Evolutionary conservation across 2,113 vertebrate genomes (phyloP).

Genomic region (Girardinichthys multiradiatus): DNA sequence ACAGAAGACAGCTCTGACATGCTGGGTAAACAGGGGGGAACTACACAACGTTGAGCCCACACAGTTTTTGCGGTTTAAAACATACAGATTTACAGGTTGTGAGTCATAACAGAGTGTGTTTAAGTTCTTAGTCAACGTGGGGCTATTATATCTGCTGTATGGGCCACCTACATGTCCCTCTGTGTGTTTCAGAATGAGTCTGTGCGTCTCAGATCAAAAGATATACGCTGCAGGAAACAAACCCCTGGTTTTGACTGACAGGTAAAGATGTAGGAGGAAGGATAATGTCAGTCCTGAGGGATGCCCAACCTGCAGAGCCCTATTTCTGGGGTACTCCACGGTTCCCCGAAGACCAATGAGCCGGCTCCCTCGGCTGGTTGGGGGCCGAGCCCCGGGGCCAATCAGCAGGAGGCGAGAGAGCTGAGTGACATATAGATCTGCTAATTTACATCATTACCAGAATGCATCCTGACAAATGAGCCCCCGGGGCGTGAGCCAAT

Average conservation of each 20-base stretch:
- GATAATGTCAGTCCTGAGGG: slow-evolving; percentile 74
- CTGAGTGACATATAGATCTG: slow-evolving; percentile 79
- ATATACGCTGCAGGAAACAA: slow-evolving; percentile 47
- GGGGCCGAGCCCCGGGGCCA: slow-evolving; percentile 68
- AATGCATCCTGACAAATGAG: slow-evolving; percentile 81
- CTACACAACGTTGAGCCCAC: slow-evolving; percentile 4
- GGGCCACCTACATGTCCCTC: slow-evolving; percentile 19
- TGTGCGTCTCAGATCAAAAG: slow-evolving; percentile 30
- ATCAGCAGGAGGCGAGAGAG: slow-evolving; percentile 69
- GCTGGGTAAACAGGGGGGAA: slow-evolving; percentile 68
- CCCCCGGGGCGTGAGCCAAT: slow-evolving; percentile 79
- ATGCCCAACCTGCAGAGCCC: slow-evolving; percentile 68
- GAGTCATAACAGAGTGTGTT: slow-evolving; percentile 17
- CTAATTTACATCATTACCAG: slow-evolving; percentile 83
- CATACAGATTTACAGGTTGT: slow-evolving; percentile 3
- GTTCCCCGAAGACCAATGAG: slow-evolving; percentile 80
- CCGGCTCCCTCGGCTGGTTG: slow-evolving; percentile 63
- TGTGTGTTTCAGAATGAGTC: slow-evolving; percentile 14
- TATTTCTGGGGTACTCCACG: slow-evolving; percentile 70
- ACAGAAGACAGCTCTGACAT: slow-evolving; percentile 48
- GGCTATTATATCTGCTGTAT: slow-evolving; percentile 26
- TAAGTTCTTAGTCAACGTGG: slow-evolving; percentile 22
- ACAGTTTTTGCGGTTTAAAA: slow-evolving; percentile 20
- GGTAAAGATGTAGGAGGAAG: slow-evolving; percentile 67
- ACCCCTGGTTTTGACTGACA: slow-evolving; percentile 74